Evolutionary conservation across 2,888 invertebrate genomes (phyloP), one percentile per base, ranked within the genome.

Genomic region (Drosophila paracracens): DNA sequence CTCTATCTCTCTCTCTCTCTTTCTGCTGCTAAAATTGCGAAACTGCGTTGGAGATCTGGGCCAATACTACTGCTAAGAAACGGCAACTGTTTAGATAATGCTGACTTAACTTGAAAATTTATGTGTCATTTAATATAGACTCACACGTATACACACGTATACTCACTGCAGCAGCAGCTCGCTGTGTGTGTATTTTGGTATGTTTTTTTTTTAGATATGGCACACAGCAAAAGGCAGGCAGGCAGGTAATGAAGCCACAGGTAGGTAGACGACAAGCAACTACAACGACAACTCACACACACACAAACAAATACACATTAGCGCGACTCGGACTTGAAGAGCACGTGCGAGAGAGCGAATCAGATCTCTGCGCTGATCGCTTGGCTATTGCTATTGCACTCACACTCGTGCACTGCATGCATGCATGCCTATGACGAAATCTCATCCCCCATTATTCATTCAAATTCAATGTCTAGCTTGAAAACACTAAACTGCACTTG

Each of bases 371-470:
- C 65, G 51, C 59, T 48, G 78, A 56, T 56, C 57, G 46, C 43
- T 38, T 64, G 43, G 35, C 29, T 56, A 43, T 61, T 53, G 51
- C 60, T 56, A 36, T 63, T 56, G 36, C 60, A 52, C 50, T 72
- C 65, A 13, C 76, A 62, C 60, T 69, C 57, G 61, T 40, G 68
- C 61, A n/a, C 31, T 50, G 40, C n/a, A 40, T 50, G 53, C 40
- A 48, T 53, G 48, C 68, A 69, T 59, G 52, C 31, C 62, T 72
- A 78, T 90, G 89, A 89, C 89, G 88, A 90, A 90, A 90, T 83
- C 74, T 67, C 66, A 86, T 74, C 87, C 89, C 86, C 78, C 74
- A 68, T 73, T 83, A 69, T 76, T 43, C 65, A 70, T 76, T 74
- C 76, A 80, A 75, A 80, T 82, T 82, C 76, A 82, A 82, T 82